These are phyloP conservation scores for Metopolophium dirhodum DNA, from an alignment of 1,140 invertebrate genomes.

Conservation along the genomic window DNA sequence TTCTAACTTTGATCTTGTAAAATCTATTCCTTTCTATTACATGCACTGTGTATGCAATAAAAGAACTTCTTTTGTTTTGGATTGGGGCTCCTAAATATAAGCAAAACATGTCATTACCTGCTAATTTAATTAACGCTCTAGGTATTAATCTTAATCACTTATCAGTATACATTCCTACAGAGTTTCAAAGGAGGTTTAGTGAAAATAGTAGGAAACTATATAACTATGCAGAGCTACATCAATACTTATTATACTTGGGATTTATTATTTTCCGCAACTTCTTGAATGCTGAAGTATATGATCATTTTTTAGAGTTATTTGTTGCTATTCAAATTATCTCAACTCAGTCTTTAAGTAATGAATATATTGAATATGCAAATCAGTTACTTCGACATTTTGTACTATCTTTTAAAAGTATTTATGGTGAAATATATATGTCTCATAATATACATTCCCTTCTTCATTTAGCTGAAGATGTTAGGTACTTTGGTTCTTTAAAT, in stretches of 20 bases:
- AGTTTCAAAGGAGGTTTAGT: background rate
- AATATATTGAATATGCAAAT: background rate
- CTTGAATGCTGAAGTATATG: background rate
- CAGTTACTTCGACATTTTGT: conserved; percentile 15
- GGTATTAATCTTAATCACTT: background rate
- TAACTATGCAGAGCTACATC: background rate
- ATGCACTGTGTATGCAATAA: background rate
- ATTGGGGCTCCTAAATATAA: background rate
- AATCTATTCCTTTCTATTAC: background rate
- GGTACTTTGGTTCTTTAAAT: background rate
- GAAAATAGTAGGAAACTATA: background rate
- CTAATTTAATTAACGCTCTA: background rate
- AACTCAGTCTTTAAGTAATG: background rate
- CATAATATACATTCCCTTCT: background rate
- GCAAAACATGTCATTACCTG: background rate
- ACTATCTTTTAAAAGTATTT: background rate
- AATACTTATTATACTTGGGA: background rate
- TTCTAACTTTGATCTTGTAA: background rate
- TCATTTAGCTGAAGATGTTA: background rate
- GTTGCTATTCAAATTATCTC: background rate
- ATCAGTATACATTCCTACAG: background rate
- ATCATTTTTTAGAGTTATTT: conserved; percentile 11
- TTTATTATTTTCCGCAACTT: background rate
- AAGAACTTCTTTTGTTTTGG: conserved; percentile 26
- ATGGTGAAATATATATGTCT: background rate